Evolutionary conservation across 2,113 vertebrate species (phyloP).

Genomic region (Strix uralensis): DNA sequence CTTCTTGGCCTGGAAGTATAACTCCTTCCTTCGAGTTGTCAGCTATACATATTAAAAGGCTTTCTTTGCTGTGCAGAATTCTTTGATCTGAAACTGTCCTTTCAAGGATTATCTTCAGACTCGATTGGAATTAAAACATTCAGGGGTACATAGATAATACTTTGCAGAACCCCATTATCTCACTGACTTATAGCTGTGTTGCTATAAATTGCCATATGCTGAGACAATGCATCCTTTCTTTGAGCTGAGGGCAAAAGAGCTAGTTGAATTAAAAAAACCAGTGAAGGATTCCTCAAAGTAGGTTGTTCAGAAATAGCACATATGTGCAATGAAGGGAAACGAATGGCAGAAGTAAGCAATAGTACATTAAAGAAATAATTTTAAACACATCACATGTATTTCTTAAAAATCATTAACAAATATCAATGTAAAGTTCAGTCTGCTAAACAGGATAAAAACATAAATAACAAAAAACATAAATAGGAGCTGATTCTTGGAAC

Average conservation of each 20-base stretch:
- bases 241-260: background rate
- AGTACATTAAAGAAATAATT: background rate
- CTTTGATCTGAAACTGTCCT: background rate
- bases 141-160: background rate
- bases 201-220: background rate
- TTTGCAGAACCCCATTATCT: background rate
- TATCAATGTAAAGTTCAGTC: background rate
- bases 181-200: background rate
- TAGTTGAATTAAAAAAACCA: background rate
- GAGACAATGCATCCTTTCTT: background rate
- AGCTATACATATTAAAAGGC: background rate
- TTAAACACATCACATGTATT: background rate
- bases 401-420: background rate
- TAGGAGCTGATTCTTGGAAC: background rate
- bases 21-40: background rate
- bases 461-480: too few relatives aligned
- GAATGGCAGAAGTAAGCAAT: background rate
- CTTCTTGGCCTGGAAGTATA: background rate
- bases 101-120: background rate
- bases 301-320: background rate
- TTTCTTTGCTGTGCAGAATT: background rate
- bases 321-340: background rate
- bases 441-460: background rate
- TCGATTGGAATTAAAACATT: background rate
- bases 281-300: background rate